Evolutionary conservation across 2,797 vertebrate species (phyloP).

Genomic region (Diglossa cyanea): DNA sequence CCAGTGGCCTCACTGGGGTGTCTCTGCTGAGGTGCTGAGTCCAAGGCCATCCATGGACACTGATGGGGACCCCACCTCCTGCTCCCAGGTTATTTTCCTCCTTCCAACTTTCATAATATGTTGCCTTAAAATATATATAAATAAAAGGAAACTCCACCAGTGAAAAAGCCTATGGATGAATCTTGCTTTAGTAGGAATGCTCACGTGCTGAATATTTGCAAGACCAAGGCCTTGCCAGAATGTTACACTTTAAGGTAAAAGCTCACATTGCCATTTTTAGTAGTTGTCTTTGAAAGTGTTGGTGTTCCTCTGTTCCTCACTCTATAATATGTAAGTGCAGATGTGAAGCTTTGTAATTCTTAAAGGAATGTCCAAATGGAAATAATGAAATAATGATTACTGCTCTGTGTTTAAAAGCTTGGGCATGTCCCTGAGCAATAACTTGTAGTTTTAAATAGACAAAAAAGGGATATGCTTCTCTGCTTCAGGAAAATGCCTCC

Average conservation of each 20-base stretch:
- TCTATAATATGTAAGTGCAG: not conserved
- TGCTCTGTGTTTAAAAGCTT: not conserved
- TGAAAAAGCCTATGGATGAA: not conserved
- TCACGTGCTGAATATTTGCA: not conserved
- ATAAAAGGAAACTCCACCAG: conserved; percentile 55
- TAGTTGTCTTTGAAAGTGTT: not conserved
- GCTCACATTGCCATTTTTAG: not conserved
- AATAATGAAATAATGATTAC: not conserved
- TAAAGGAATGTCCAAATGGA: not conserved
- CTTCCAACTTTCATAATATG: conserved; percentile 25
- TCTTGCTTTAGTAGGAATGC: conserved; percentile 6
- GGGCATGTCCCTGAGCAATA: not conserved
- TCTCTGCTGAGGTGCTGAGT: not conserved
- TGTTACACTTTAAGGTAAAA: not conserved
- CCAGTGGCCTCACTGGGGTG: not conserved
- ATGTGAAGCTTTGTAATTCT: not conserved
- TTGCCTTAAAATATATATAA: conserved; percentile 51
- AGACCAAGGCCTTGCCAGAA: not conserved
- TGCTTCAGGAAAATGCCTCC: not conserved
- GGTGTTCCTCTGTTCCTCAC: not conserved
- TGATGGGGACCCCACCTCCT: not conserved
- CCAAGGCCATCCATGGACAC: fast-evolving
- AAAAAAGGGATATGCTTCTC: not conserved
- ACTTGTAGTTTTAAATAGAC: not conserved
- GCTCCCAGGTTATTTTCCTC: not conserved